Conservation (phyloP, 2,888 invertebrate species). For the Himalopsyche tibetana region DNA sequence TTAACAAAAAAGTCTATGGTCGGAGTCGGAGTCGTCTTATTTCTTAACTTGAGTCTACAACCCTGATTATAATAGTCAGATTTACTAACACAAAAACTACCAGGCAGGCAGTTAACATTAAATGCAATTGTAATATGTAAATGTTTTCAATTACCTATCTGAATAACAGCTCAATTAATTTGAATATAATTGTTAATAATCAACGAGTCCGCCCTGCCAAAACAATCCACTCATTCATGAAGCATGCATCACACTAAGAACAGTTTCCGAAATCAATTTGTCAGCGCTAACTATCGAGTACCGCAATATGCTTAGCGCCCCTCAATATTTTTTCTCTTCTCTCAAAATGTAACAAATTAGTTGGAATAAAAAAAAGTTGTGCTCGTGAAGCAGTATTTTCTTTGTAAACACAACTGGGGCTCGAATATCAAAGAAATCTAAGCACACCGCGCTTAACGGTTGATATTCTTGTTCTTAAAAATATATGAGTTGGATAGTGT, state of each 20-base stretch:
- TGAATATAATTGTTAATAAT: not conserved
- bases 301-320: not conserved
- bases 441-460: not conserved
- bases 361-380: no score
- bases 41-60: no score
- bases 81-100: no score
- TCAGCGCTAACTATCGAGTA: constrained; percentile 8
- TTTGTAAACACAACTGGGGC: not conserved
- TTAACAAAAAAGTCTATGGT: no score
- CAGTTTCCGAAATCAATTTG: constrained; percentile 53
- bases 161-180: no score
- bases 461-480: constrained; percentile 57
- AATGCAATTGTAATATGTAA: no score
- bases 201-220: not conserved
- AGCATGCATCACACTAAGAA: constrained; percentile 11
- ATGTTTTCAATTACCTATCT: no score
- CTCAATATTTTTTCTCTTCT: constrained; percentile 5
- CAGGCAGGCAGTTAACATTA: no score
- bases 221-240: not conserved
- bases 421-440: constrained; percentile 14
- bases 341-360: not conserved
- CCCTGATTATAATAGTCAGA: no score
- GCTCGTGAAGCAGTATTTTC: not conserved
- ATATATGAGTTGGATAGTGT: constrained; percentile 60
- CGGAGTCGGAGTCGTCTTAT: no score